Evolutionary conservation across 2,113 vertebrate genomes (phyloP).

Genomic region (Nicator chloris): DNA sequence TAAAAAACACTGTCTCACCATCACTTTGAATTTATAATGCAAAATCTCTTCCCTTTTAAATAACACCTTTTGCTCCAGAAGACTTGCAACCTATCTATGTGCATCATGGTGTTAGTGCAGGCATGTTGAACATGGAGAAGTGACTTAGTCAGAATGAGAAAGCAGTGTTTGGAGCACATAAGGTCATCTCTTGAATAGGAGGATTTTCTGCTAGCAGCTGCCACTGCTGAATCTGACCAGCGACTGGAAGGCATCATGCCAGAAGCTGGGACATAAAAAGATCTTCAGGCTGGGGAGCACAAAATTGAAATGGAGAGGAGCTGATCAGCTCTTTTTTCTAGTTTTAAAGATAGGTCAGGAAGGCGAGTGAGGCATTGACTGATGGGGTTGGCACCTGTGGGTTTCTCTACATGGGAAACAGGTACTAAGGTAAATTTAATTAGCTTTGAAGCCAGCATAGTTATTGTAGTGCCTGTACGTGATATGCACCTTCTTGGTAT

Average conservation of each 20-base stretch:
- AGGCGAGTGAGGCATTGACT: neutral
- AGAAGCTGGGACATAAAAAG: conserved; percentile 49
- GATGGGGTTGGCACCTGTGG: neutral
- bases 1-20: neutral
- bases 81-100: neutral
- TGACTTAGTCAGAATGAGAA: conserved; percentile 14
- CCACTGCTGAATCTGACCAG: conserved; percentile 54
- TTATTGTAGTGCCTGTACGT: neutral
- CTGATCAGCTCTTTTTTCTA: conserved; percentile 5
- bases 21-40: neutral
- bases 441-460: neutral
- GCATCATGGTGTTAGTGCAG: neutral
- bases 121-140: neutral
- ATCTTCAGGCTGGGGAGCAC: neutral
- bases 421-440: neutral
- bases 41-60: neutral
- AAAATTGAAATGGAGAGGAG: conserved; percentile 41
- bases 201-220: conserved; percentile 64
- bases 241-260: conserved; percentile 44
- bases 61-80: neutral
- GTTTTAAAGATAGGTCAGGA: conserved; percentile 9
- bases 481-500: neutral
- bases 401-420: neutral
- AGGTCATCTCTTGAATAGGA: conserved; percentile 54
- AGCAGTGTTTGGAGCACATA: conserved; percentile 35